phyloP scores from a whole-genome alignment of 2,797 vertebrate genomes.

The Rhinoraja longicauda region DNA sequence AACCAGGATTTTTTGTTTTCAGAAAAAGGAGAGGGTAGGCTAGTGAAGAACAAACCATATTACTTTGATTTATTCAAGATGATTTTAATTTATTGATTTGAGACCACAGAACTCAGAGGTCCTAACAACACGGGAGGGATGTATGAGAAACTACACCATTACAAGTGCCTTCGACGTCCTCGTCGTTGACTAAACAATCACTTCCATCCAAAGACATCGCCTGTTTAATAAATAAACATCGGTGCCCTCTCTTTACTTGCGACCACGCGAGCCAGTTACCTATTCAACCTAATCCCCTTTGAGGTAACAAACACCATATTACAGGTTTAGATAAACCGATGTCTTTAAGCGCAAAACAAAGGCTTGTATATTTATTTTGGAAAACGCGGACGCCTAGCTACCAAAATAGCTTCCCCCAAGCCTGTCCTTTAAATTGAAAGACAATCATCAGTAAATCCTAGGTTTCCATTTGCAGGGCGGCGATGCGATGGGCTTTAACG shows the following conservation, averaged over 20 bases:
- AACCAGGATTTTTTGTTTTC: background rate
- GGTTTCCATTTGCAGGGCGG: background rate
- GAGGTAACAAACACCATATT: conserved; percentile 4
- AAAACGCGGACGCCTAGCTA: conserved; percentile 8
- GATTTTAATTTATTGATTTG: background rate
- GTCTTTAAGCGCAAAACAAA: conserved; percentile 3
- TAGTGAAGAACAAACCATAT: background rate
- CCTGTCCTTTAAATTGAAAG: background rate
- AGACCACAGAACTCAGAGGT: background rate
- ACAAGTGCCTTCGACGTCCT: background rate
- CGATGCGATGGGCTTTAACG: background rate
- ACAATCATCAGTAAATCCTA: background rate
- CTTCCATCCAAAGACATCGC: background rate
- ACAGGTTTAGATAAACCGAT: conserved; percentile 18
- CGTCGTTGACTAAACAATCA: background rate
- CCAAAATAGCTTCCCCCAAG: background rate
- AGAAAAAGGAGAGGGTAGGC: background rate
- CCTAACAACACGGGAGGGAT: background rate
- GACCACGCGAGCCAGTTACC: background rate
- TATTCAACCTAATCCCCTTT: conserved; percentile 6
- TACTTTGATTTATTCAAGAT: background rate
- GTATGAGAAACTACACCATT: background rate
- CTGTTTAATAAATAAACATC: background rate
- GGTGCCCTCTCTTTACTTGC: background rate
- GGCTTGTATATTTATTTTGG: background rate